Base-by-base conservation (phyloP, 2,797 vertebrate species). In the Platalea minor region DNA sequence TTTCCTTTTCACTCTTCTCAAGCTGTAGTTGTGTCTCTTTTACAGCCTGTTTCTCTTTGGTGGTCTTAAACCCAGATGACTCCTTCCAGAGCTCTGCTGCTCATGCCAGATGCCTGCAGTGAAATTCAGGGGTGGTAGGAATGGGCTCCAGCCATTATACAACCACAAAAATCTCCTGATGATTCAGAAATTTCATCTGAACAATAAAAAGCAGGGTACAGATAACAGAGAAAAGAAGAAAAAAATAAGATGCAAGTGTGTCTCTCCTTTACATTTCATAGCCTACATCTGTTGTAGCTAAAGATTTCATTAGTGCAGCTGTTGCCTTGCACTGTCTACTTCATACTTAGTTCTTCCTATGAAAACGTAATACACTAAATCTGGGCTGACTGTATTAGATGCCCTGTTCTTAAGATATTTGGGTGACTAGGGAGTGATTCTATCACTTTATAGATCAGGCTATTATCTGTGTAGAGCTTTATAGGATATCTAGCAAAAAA, bases 161-260 rank as follows among this genome's bases (percentile, higher is more conserved):
- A 74, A 92, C 95, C 96, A 95, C 95, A 97, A 96, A 91, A 95
- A 96, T 97, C 88, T 96, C 95, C 81, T 43, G 77, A 96, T 96
- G 93, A 96, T 94, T 97, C 94, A 95, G 93, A 97, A 92, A 96
- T 96, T 96, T 96, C 88, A 93, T 96, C 90, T 95, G 87, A 95
- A 96, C 95, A 96, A 91, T 97, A 85, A 94, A 94, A 96, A 59
- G n/a, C 89, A 91, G 91, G 64, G 93, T 92, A 87, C 57, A 89
- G 93, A 96, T 97, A 96, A 94, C 79, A 96, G 91, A 96, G 63
- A 68, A 90, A 93, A 95, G 53, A 92, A 82, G 78, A 56, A 72
- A 78, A 68, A 90, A 96, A 17, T 14, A 90, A 96, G 65, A 96
- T 92, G 84, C 84, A 91, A 96, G 72, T 45, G 46, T 91, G 73